Percentiles rank a stretch among this genome's conserved stretches.
Conservation (phyloP, 2,888 invertebrate species). For the Microctonus brassicae region DNA sequence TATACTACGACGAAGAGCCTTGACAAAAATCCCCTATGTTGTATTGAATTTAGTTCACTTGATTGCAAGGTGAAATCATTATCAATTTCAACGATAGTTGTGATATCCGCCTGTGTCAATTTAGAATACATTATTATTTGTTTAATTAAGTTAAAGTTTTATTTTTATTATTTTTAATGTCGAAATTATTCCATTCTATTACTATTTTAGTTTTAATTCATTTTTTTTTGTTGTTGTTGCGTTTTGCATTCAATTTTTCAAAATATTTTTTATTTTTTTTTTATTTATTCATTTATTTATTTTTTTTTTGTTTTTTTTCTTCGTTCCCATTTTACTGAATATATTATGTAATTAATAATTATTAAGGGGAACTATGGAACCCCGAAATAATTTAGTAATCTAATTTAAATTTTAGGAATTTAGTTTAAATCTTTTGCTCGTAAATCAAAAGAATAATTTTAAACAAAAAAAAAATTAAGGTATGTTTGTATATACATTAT, state of each 20-base stretch:
- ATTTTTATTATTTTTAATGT: conserved; percentile 11
- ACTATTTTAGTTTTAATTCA: too few relatives aligned
- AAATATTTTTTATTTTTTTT: conserved; percentile 16
- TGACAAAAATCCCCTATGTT: neutral
- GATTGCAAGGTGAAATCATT: neutral
- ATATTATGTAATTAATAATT: neutral
- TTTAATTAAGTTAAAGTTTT: too few relatives aligned
- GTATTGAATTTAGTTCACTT: neutral
- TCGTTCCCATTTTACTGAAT: neutral
- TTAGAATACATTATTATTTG: conserved; percentile 32
- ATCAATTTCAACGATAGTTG: conserved; percentile 9
- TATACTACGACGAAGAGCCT: neutral
- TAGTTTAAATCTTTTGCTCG: neutral
- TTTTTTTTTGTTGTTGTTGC: conserved; percentile 8
- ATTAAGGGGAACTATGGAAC: neutral
- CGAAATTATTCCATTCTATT: too few relatives aligned
- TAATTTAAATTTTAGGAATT: too few relatives aligned
- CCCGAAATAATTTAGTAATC: neutral
- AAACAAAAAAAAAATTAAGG: neutral
- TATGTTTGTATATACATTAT: conserved; percentile 23
- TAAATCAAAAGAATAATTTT: neutral
- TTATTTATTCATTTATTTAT: too few relatives aligned
- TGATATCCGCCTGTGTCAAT: conserved; percentile 19
- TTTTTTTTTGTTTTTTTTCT: too few relatives aligned
- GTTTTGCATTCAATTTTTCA: neutral